Evolutionary conservation across 2,113 vertebrate species (phyloP).

Genomic region (Melanerpes aurifrons): DNA sequence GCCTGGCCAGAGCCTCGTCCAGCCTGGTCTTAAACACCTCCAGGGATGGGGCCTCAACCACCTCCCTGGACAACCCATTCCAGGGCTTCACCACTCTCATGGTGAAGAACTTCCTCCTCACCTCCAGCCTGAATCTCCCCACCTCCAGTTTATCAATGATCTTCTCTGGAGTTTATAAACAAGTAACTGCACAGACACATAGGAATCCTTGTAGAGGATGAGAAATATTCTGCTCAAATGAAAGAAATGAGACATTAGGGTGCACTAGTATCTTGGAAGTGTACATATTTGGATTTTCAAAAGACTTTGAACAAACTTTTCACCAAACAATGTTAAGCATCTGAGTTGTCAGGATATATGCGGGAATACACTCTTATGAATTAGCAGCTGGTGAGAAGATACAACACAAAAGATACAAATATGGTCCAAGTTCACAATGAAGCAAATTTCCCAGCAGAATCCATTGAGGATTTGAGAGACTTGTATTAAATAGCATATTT

Average conservation of each 20-base stretch:
- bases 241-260: neutral
- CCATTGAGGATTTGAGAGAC: neutral
- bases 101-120: too few species aligned
- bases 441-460: neutral
- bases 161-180: neutral
- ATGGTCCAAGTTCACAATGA: neutral
- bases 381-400: neutral
- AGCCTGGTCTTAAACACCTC: too few species aligned
- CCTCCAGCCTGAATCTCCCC: too few species aligned
- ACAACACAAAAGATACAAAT: neutral
- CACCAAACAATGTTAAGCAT: neutral
- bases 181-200: neutral
- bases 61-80: too few species aligned
- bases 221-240: neutral
- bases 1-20: too few species aligned
- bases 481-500: neutral
- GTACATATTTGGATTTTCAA: neutral
- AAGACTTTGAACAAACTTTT: conserved; percentile 15
- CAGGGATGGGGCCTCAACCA: too few species aligned
- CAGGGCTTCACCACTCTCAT: too few species aligned
- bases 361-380: neutral
- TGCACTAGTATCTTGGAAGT: neutral
- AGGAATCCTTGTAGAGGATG: neutral
- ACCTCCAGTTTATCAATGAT: neutral
- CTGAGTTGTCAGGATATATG: neutral